Base-by-base conservation (phyloP, 2,113 vertebrate species). In the Polypterus senegalus region DNA sequence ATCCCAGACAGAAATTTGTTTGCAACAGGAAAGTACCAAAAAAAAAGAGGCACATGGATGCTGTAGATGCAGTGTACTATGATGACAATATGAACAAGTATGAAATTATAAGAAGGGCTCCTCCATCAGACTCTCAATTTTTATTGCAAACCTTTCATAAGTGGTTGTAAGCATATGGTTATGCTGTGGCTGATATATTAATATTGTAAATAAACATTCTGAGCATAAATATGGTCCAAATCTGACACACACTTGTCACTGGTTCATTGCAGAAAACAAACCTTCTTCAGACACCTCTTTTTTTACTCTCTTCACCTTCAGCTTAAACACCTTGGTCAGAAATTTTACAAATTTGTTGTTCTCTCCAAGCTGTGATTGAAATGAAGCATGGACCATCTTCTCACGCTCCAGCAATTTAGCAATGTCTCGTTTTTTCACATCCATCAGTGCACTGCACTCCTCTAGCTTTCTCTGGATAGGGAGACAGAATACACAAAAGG, bases 261-360 rank as follows among this genome's bases (percentile, higher is more conserved):
- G 55, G 9, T 27, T 27, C 27, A 27, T 27, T 27, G 2, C 27
- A 11, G 11, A 4, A 11, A 11, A 6, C 65, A 62, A 55, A 91
- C 89, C 90, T 62, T 77, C 68, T 58, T 74, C 66, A 5, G 58
- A 64, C 58, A 88, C 84, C 64, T 83, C 79, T 70, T 85, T 85
- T 76, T 83, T 87, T 3, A 56, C 64, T 1, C 73, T 76, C 56
- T 87, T 89, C 54, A 89, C 75, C 68, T 86, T 90, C 70, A 89
- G 92, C 72, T 86, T 90, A 57, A 97, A 88, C 69, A 98, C 79
- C 65, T 77, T 81, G 6, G 78, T 87, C 61, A 97, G 89, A 61
- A 93, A 90, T 51, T 77, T 75, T 47, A 81, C 83, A 78, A 90
- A 92, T 58, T 86, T 88, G 51, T 92, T 88, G 69, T 86, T 76